Evolutionary conservation across 2,113 vertebrate species (phyloP), one percentile per base, ranked within the genome.

Genomic region (Mesitornis unicolor): DNA sequence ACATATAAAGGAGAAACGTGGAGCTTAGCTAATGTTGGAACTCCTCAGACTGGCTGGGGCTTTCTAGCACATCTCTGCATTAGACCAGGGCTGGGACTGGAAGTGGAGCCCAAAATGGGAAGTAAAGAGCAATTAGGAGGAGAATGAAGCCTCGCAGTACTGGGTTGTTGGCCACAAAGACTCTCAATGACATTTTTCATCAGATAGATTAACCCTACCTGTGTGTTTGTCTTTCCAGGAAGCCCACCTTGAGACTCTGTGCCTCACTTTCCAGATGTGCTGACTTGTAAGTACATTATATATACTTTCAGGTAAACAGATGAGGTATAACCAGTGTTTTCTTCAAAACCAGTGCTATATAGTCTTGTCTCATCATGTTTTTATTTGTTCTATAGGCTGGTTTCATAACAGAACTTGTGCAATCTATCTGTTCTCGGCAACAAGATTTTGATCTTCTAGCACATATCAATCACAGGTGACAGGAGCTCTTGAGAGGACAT

Each of bases 351-450:
- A 4, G 42, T 33, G 16, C 18, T 54, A 29, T 43, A 81, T 61
- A 67, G 24, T 42, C 84, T 63, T 77, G 59, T n/a, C 56, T 96
- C 26, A 59, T 54, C 42, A 16, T 53, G 89, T 4, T 71, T 82
- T 38, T 9, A 56, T 81, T 87, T n/a, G 16, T 10, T 3, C 88
- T 93, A 90, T 70, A 90, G 38, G 29, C n/a, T 84, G 56, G 42
- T 96, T 95, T 92, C 84, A 47, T 95, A 94, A 91, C 4, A 67
- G 21, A 87, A 59, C 65, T 84, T 94, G 86, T 80, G 50, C 64
- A 89, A 92, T 86, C 22, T 63, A 31, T 61, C 36, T 56, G 53
- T 53, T 51, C 75, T 93, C 16, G 10, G 35, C 70, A 71, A 15
- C 7, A 70, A n/a, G 64, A 24, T 26, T 89, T 74, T 61, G 56